Base-by-base conservation (phyloP, 1,140 invertebrate genomes). In the Melipona quadrifasciata region DNA sequence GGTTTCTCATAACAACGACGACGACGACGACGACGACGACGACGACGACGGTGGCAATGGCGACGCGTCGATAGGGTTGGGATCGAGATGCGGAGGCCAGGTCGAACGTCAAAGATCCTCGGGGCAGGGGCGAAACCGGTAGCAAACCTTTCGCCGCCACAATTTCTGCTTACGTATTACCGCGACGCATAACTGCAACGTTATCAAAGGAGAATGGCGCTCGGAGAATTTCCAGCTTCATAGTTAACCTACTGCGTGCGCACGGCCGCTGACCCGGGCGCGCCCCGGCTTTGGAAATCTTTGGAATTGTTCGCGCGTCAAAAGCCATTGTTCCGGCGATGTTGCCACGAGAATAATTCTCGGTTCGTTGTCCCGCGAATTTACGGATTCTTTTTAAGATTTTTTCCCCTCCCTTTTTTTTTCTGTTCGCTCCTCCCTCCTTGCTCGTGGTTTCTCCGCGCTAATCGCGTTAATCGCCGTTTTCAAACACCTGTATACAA, bases 231-330 rank as follows among this genome's bases (percentile, higher is more conserved):
- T 88, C 91, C 82, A 80, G 84, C 83, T 84, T 87, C 91, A 91
- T 86, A 91, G 88, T 91, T 90, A 91, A 91, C 89, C 87, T 81
- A 84, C 90, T 81, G 86, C 73, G 84, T 89, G 84, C 87, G 86
- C 87, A 79, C 80, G 86, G 75, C 57, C 84, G 51, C 85, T 75
- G 73, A 65, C 51, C 67, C 78, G 27, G 39, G 31, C n/a, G 16
- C 77, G 39, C 78, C 31, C 84, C 19, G 31, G 82, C 58, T 77
- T 47, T 86, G 86, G 79, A 82, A 89, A 89, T 89, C 81, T 87
- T 86, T 87, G 84, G 87, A 91, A 92, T 91, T 90, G 90, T 89
- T 91, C 74, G 89, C 89, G 74, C 67, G 77, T 84, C 89, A 86
- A 87, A 90, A 86, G 81, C 81, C 87, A 77, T 83, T 83, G 85